Base-by-base conservation (phyloP, 2,888 invertebrate genomes). In the Diadromus collaris region DNA sequence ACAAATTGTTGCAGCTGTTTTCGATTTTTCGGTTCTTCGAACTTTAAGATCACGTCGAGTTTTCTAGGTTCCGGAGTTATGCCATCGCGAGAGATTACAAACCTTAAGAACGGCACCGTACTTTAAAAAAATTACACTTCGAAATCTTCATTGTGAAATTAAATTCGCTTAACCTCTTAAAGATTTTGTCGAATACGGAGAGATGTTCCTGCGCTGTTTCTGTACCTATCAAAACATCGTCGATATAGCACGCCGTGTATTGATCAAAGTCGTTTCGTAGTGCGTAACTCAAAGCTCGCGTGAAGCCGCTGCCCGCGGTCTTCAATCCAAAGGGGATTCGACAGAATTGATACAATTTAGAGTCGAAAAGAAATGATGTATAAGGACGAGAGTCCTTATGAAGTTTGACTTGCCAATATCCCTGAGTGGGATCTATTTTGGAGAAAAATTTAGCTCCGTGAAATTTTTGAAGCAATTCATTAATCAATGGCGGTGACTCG, bases 381-480 rank as follows among this genome's bases (percentile, higher is more conserved):
- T 78, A 85, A 46, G 81, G 70, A 19, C 81, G 58, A 9, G 82
- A 81, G 1, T 80, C 69, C 34, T 67, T n/a, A 13, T 70, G 46
- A 7, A 84, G 48, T 3, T 81, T 77, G 9, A 84, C 73, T 44
- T 85, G 84, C 83, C 83, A 84, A 63, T 84, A 84, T 9, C 83
- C 83, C n/a, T 81, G 79, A 4, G 81, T 78, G 34, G 83, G 61
- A 60, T 85, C 82, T 2, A 84, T 41, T 9, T 79, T 69, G 1
- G 81, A 64, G 56, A 85, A 72, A 27, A 58, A 77, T 73, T 69
- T 75, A 6, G 76, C 76, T 60, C 81, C 79, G 63, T 84, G 65
- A 83, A 41, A 61, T 29, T 64, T 67, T 41, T 85, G 81, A 32
- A 83, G 67, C 1, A 84, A 41, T 44, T 83, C 84, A 9, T 73